A percentile compares a stretch with the other conserved stretches of the same genome.
phyloP scores from a whole-genome alignment of 2,113 vertebrate species.

The Catharus fuscescens region DNA sequence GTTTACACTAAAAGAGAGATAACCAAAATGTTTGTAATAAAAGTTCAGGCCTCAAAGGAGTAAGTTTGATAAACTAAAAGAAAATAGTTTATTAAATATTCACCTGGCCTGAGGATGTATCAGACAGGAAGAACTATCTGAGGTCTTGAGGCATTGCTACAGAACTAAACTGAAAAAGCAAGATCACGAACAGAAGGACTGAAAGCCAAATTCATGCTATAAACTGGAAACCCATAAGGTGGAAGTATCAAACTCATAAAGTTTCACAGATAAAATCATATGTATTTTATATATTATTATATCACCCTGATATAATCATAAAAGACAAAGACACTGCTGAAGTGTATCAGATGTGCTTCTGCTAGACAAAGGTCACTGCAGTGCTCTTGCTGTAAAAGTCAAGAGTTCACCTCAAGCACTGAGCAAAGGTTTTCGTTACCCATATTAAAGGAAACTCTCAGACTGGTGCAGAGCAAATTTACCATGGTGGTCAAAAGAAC shows the following conservation, averaged over 20 bases:
- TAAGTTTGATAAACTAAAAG: neutral
- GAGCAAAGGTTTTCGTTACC: neutral
- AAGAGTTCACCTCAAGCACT: neutral
- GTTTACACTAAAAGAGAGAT: neutral
- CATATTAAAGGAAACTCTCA: neutral
- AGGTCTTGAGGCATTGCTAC: neutral
- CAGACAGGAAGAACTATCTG: neutral
- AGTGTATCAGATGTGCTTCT: neutral
- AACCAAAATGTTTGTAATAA: neutral
- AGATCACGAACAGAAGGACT: neutral
- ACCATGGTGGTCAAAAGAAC: neutral
- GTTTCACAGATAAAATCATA: neutral
- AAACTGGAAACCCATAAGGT: neutral
- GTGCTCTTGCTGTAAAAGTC: neutral
- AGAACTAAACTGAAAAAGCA: neutral
- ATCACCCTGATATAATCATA: neutral
- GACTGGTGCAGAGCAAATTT: neutral
- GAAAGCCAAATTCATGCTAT: neutral
- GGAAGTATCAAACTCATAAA: neutral
- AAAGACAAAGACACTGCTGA: neutral
- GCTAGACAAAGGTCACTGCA: neutral
- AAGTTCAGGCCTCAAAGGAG: neutral
- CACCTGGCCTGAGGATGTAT: neutral
- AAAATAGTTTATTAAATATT: neutral
- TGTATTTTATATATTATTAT: neutral